Conservation (phyloP, 2,888 invertebrate genomes). For the Conistra vaccinii region DNA sequence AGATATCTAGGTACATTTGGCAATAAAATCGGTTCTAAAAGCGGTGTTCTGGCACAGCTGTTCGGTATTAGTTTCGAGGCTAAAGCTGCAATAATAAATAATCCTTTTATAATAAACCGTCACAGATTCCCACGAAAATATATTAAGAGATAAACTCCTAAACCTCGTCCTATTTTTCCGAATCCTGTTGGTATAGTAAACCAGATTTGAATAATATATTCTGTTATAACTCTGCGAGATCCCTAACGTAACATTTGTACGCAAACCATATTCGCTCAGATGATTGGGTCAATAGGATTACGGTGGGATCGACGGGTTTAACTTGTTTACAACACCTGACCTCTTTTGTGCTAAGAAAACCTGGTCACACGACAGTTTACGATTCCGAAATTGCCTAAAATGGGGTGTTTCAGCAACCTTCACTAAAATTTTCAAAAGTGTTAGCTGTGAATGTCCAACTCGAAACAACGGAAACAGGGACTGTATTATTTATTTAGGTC, state of each 20-base stretch:
- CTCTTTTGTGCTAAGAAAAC: slow-evolving; percentile 20
- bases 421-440: slow-evolving; percentile 21
- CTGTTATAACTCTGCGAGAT: slow-evolving; percentile 28
- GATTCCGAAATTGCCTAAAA: slow-evolving; percentile 18
- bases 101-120: slow-evolving; percentile 27
- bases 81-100: slow-evolving; percentile 36
- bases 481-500: slow-evolving; percentile 48
- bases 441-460: slow-evolving; percentile 20
- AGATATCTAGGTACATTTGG: slow-evolving; percentile 10
- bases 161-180: slow-evolving; percentile 19
- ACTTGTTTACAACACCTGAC: slow-evolving; percentile 48
- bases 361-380: slow-evolving; percentile 32
- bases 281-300: slow-evolving; percentile 53
- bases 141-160: slow-evolving; percentile 27
- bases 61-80: slow-evolving; percentile 12
- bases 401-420: slow-evolving; percentile 9
- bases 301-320: slow-evolving; percentile 24
- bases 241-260: slow-evolving; percentile 26
- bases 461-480: slow-evolving; percentile 22
- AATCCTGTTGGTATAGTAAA: slow-evolving; percentile 30
- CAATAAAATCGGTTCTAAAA: slow-evolving; percentile 30
- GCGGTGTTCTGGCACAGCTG: slow-evolving; percentile 43
- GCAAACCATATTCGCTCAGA: slow-evolving; percentile 45
- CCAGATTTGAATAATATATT: slow-evolving; percentile 53
- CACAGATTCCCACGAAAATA: slow-evolving; percentile 13